Evolutionary conservation across 2,113 vertebrate species (phyloP).

Genomic region (Taxidea taxus): DNA sequence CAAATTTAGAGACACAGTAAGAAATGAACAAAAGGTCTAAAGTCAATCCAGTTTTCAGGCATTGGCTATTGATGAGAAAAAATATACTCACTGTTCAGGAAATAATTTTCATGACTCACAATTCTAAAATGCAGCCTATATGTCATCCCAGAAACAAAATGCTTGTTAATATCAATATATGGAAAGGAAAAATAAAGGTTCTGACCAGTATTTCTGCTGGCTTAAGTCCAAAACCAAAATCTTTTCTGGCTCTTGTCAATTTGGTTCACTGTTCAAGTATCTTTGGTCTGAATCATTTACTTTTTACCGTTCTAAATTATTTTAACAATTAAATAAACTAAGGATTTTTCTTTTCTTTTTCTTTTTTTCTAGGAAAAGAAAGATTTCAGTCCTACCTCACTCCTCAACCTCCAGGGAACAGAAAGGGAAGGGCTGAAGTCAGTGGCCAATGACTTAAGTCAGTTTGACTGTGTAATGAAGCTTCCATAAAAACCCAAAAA

Average conservation of each 20-base stretch:
- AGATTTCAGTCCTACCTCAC: neutral
- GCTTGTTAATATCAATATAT: neutral
- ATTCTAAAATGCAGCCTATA: neutral
- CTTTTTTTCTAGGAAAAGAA: neutral
- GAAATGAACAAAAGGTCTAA: neutral
- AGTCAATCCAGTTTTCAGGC: neutral
- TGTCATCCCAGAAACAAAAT: neutral
- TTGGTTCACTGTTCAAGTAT: neutral
- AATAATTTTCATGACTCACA: neutral
- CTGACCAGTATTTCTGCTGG: neutral
- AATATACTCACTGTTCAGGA: neutral
- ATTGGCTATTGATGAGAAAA: neutral
- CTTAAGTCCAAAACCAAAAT: neutral
- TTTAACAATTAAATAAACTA: neutral
- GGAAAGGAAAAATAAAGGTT: neutral
- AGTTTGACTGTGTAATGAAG: neutral
- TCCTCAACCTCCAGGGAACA: neutral
- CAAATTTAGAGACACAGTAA: neutral
- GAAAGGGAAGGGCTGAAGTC: neutral
- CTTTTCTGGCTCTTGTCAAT: neutral
- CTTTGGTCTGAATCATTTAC: neutral
- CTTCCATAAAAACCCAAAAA: neutral
- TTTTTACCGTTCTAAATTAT: neutral
- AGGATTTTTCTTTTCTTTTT: neutral
- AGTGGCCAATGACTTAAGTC: neutral